Evolutionary conservation across 2,888 invertebrate genomes (phyloP).

Genomic region (Drosophila neotestacea): DNA sequence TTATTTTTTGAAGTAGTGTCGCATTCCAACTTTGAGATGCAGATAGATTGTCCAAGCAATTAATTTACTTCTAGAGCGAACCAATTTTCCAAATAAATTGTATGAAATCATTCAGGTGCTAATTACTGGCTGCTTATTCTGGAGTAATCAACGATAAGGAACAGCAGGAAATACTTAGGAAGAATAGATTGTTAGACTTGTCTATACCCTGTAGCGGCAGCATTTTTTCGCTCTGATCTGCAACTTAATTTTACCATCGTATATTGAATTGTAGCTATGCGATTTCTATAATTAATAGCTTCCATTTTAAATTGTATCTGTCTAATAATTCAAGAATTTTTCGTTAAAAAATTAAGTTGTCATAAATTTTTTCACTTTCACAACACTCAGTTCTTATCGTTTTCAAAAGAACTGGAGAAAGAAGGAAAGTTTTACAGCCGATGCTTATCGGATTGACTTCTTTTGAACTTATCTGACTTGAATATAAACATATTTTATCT

Average conservation of each 20-base stretch:
- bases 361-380: neutral
- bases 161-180: neutral
- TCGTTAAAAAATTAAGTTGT: neutral
- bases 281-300: neutral
- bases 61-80: constrained; percentile 3
- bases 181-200: neutral
- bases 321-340: neutral
- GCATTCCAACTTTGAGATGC: constrained; percentile 25
- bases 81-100: neutral
- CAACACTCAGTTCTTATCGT: neutral
- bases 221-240: neutral
- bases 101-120: constrained; percentile 1
- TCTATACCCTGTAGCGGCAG: neutral
- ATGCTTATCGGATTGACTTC: neutral
- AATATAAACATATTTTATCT: constrained; percentile 4
- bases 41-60: constrained; percentile 15
- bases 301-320: neutral
- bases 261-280: too few species aligned
- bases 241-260: neutral
- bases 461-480: neutral
- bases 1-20: constrained; percentile 17
- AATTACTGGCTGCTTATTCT: neutral
- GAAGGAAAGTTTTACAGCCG: neutral
- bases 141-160: neutral
- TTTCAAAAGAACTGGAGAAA: neutral